These are phyloP conservation scores for Drosophila vallismaia DNA, from an alignment of 2,888 invertebrate genomes.

Conservation along the genomic window DNA sequence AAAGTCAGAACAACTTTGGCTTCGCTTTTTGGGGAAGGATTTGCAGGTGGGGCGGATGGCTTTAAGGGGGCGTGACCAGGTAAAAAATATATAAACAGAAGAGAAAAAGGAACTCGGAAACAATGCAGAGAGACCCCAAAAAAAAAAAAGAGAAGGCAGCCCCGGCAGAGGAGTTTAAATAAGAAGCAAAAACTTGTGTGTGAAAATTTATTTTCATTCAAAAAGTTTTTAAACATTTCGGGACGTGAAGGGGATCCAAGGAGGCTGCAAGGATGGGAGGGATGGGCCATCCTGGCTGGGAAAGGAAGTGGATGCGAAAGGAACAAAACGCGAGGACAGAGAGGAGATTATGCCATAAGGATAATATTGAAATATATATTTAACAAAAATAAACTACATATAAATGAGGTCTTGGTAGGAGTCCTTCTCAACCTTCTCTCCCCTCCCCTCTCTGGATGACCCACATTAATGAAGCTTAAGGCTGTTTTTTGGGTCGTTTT, in stretches of 20 bases:
- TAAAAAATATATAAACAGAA: conserved; percentile 35
- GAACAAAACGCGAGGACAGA: not conserved
- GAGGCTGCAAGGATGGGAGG: not conserved
- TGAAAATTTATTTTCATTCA: conserved; percentile 79
- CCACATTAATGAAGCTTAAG: conserved; percentile 69
- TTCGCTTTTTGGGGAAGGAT: conserved; percentile 4
- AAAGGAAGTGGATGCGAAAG: conserved; percentile 15
- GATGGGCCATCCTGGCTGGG: conserved; percentile 15
- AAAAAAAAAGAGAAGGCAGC: conserved; percentile 9
- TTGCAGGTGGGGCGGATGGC: conserved; percentile 31
- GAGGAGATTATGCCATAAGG: not conserved
- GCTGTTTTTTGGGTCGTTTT: conserved; percentile 12
- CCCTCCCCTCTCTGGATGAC: conserved; percentile 15
- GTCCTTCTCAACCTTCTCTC: not conserved
- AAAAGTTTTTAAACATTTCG: conserved; percentile 63
- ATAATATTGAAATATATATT: not conserved
- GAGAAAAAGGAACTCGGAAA: conserved; percentile 6
- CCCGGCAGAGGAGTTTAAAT: conserved; percentile 25
- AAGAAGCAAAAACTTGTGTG: conserved; percentile 49
- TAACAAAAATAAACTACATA: not conserved
- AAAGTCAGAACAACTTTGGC: conserved; percentile 23
- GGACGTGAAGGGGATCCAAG: conserved; percentile 7
- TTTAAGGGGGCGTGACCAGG: conserved; percentile 37
- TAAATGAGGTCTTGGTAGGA: not conserved
- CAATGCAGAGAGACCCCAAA: not conserved